phyloP scores from a whole-genome alignment of 2,888 invertebrate species.

The Gastracanthus pulcherrimus region DNA sequence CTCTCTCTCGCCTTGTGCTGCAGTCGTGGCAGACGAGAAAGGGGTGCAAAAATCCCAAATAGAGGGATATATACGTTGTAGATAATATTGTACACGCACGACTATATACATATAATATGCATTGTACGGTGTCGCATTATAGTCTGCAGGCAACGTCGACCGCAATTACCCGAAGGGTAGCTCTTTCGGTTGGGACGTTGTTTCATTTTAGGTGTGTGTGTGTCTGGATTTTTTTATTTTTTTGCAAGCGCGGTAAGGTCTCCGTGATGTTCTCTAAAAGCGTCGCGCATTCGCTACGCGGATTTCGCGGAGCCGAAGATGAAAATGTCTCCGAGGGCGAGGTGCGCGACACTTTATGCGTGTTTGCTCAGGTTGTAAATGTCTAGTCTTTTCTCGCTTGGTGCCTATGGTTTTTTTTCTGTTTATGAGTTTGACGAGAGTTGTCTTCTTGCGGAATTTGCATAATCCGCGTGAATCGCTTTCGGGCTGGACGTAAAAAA shows the following conservation, averaged over 20 bases:
- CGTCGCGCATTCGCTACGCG: neutral
- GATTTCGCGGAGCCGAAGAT: neutral
- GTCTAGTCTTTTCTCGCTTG: conserved; percentile 7
- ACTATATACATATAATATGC: neutral
- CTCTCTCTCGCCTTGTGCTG: conserved; percentile 45
- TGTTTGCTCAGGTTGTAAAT: conserved; percentile 1
- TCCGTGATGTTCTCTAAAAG: no score
- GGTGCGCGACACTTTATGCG: neutral
- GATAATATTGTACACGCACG: no score
- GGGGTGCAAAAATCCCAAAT: conserved; percentile 61
- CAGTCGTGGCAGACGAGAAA: conserved; percentile 39
- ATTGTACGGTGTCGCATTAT: no score
- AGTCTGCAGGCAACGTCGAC: neutral
- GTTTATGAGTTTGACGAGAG: conserved; percentile 2
- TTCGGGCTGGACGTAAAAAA: neutral
- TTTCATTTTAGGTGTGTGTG: neutral
- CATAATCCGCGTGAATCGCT: conserved; percentile 24
- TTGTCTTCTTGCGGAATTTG: conserved; percentile 9
- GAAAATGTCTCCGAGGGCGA: neutral
- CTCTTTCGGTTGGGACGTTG: conserved; percentile 23
- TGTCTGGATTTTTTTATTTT: neutral
- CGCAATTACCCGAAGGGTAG: neutral
- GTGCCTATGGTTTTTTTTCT: neutral
- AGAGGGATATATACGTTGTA: neutral
- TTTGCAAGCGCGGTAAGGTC: neutral